Percentiles rank a stretch among this genome's conserved stretches.
Evolutionary conservation across 2,888 invertebrate genomes (phyloP).

Genomic region (Mythimna pallens): DNA sequence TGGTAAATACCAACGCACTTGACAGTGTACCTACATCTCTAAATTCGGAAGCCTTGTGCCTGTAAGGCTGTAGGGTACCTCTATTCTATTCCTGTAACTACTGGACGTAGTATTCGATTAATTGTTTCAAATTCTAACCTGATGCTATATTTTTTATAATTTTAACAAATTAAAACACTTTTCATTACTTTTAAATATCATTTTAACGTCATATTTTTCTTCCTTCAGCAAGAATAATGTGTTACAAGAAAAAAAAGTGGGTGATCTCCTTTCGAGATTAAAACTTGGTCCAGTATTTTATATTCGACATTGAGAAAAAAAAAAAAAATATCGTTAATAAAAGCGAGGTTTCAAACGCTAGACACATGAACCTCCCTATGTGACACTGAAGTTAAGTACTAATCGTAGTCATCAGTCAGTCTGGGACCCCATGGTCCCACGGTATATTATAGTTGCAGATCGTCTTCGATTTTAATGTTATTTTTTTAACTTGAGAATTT

Average conservation of each 20-base stretch:
- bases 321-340: background rate
- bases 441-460: background rate
- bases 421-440: too few relatives aligned
- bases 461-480: background rate
- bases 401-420: background rate
- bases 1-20: background rate
- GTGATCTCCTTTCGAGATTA: background rate
- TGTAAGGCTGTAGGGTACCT: background rate
- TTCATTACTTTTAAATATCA: background rate
- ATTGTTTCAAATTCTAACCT: background rate
- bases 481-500: background rate
- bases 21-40: background rate
- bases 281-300: too few relatives aligned
- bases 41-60: too few relatives aligned
- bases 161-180: background rate
- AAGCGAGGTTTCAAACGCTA: background rate
- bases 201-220: too few relatives aligned
- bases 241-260: too few relatives aligned
- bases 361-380: background rate
- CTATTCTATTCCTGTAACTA: too few relatives aligned
- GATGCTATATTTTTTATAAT: background rate
- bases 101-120: background rate
- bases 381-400: constrained; percentile 6
- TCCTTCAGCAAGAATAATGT: too few relatives aligned
- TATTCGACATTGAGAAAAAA: background rate